Percentiles rank a stretch among this genome's conserved stretches.
phyloP scores from a whole-genome alignment of 1,140 invertebrate species.

The Lanistes nyassanus region DNA sequence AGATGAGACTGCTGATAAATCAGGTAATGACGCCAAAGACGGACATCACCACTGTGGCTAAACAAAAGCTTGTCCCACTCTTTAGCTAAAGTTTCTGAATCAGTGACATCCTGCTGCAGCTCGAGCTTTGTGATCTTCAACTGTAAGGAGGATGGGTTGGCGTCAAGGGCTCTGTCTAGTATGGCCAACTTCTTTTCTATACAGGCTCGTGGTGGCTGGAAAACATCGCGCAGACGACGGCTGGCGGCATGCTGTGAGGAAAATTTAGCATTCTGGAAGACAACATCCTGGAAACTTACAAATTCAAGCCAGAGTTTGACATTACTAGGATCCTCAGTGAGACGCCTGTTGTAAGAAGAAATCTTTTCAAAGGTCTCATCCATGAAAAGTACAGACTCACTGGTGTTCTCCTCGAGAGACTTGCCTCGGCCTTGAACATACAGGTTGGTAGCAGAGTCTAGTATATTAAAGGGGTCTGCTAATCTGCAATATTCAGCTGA shows the following conservation, averaged over 20 bases:
- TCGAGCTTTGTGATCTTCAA: slow-evolving; percentile 65
- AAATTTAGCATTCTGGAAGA: slow-evolving; percentile 30
- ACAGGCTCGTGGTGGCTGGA: slow-evolving; percentile 31
- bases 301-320: slow-evolving; percentile 68
- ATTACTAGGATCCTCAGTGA: slow-evolving; percentile 63
- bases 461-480: slow-evolving; percentile 6
- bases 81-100: slow-evolving; percentile 57
- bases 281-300: slow-evolving; percentile 67
- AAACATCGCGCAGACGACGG: slow-evolving; percentile 27
- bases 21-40: slow-evolving; percentile 67
- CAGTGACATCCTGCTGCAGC: slow-evolving; percentile 59
- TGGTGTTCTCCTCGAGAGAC: slow-evolving; percentile 15
- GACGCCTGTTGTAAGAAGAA: slow-evolving; percentile 62
- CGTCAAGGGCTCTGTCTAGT: slow-evolving; percentile 67
- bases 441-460: slow-evolving; percentile 44
- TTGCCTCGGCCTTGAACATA: slow-evolving; percentile 50
- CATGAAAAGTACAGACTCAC: slow-evolving; percentile 18
- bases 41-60: slow-evolving; percentile 63
- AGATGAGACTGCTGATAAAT: slow-evolving; percentile 63
- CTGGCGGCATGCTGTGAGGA: slow-evolving; percentile 27
- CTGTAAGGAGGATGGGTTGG: slow-evolving; percentile 64
- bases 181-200: slow-evolving; percentile 69
- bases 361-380: slow-evolving; percentile 49
- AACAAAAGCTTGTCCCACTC: slow-evolving; percentile 68
- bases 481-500: background rate